A percentile compares a stretch with the other conserved stretches of the same genome.
These are phyloP conservation scores for Triplophysa yarkandensis DNA, from an alignment of 2,797 vertebrate species.

Conservation along the genomic window DNA sequence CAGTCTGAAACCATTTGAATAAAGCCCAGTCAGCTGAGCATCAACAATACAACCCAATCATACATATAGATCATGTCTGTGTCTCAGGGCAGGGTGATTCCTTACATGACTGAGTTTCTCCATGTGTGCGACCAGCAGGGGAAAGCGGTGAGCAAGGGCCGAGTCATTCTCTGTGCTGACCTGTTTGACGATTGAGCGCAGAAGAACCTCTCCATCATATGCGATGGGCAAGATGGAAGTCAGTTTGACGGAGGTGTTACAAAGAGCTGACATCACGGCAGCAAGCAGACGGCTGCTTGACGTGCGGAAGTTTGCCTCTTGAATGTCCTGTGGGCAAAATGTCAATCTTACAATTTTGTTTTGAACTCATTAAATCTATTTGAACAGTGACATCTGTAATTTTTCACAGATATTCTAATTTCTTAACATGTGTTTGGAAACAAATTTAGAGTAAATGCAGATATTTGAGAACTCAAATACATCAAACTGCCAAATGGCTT, in stretches of 20 bases:
- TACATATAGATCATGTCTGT: neutral
- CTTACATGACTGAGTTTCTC: slow-evolving; percentile 97
- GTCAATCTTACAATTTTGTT: neutral
- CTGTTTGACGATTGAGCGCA: slow-evolving; percentile 95
- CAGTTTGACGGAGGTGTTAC: slow-evolving; percentile 95
- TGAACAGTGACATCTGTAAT: neutral
- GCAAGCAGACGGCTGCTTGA: slow-evolving; percentile 95
- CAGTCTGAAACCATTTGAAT: slow-evolving; percentile 74
- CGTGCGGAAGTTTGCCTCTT: slow-evolving; percentile 97
- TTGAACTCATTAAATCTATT: neutral
- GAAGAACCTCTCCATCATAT: slow-evolving; percentile 91
- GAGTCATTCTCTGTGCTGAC: slow-evolving; percentile 99
- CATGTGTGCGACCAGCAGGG: slow-evolving; percentile 96
- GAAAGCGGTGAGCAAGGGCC: slow-evolving; percentile 93
- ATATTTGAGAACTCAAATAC: slow-evolving; percentile 32
- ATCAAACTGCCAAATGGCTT: slow-evolving; percentile 4
- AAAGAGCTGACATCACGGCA: slow-evolving; percentile 97
- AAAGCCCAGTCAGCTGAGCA: neutral
- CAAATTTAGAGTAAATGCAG: neutral
- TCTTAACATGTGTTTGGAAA: neutral
- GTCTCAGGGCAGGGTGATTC: neutral
- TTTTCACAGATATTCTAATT: neutral
- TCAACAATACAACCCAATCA: neutral
- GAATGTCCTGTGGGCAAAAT: slow-evolving; percentile 83
- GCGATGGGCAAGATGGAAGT: slow-evolving; percentile 97